A percentile compares a stretch with the other conserved stretches of the same genome.
Conservation (phyloP, 2,888 invertebrate genomes). For the Platycheirus albimanus region DNA sequence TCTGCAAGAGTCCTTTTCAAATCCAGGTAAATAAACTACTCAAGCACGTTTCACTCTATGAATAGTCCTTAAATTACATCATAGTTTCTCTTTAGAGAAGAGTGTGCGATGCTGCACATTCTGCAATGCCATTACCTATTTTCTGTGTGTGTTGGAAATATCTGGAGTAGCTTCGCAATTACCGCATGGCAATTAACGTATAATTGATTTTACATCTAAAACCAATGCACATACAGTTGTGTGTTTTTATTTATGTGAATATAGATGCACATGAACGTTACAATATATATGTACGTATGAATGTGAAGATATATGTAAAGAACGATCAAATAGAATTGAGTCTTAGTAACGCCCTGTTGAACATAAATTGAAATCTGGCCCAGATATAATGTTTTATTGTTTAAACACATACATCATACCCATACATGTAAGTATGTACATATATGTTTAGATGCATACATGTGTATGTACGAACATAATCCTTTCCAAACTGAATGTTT, state of each 20-base stretch:
- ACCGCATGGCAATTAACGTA: conserved; percentile 76
- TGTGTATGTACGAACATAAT: neutral
- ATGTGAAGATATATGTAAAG: too few relatives aligned
- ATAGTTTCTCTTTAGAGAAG: conserved; percentile 1
- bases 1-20: conserved; percentile 23
- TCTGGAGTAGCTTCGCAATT: conserved; percentile 69
- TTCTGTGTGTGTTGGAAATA: conserved; percentile 7
- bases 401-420: too few relatives aligned
- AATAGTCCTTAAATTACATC: conserved; percentile 43
- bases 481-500: conserved; percentile 22
- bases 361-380: conserved; percentile 64
- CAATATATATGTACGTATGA: neutral
- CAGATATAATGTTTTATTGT: conserved; percentile 62
- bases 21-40: conserved; percentile 58
- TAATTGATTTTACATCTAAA: conserved; percentile 75
- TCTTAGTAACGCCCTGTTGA: conserved; percentile 49
- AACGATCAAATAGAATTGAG: conserved; percentile 30
- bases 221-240: conserved; percentile 23
- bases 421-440: too few relatives aligned
- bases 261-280: neutral
- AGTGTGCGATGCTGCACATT: conserved; percentile 26
- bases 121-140: conserved; percentile 41
- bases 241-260: neutral
- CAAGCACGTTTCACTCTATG: conserved; percentile 51
- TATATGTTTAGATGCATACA: too few relatives aligned